phyloP scores from a whole-genome alignment of 2,797 vertebrate species.

The Cetoscarus ocellatus region DNA sequence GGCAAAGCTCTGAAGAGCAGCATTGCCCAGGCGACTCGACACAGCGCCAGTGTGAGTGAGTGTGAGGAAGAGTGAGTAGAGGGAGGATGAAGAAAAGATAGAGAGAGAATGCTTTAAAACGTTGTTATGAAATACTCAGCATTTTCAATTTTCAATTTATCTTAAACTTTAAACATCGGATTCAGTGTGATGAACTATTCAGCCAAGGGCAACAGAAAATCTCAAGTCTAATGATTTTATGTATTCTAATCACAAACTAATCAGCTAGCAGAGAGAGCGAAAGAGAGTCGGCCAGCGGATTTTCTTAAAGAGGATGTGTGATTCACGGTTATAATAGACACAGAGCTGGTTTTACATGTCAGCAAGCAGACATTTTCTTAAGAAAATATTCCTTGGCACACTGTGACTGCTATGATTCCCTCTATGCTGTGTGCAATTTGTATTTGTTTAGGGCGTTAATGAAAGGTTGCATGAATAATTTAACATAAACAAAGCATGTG shows the following conservation, averaged over 20 bases:
- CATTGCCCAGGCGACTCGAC: slow-evolving; percentile 39
- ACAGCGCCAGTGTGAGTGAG: slow-evolving; percentile 39
- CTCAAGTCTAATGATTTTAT: slow-evolving; percentile 38
- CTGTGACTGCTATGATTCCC: slow-evolving; percentile 50
- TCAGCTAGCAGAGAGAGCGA: slow-evolving; percentile 33
- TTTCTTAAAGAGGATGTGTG: slow-evolving; percentile 9
- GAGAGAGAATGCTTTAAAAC: slow-evolving; percentile 33
- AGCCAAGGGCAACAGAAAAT: slow-evolving; percentile 37
- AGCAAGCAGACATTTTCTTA: slow-evolving; percentile 49
- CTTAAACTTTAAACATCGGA: slow-evolving; percentile 37
- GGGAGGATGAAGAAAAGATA: neutral
- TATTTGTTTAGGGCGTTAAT: slow-evolving; percentile 74
- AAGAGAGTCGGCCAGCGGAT: slow-evolving; percentile 1
- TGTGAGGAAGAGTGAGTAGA: slow-evolving; percentile 34
- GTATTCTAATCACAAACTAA: slow-evolving; percentile 47
- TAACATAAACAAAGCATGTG: slow-evolving; percentile 70
- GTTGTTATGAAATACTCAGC: slow-evolving; percentile 51
- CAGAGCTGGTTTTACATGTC: slow-evolving; percentile 39
- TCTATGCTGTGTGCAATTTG: slow-evolving; percentile 60
- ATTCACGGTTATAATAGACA: slow-evolving; percentile 25
- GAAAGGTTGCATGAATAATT: slow-evolving; percentile 77
- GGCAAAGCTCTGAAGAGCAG: slow-evolving; percentile 64
- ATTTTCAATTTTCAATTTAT: slow-evolving; percentile 38
- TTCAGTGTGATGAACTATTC: slow-evolving; percentile 36
- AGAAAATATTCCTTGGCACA: slow-evolving; percentile 54